phyloP scores from a whole-genome alignment of 2,113 vertebrate species.

The Lethenteron camtschaticum region DNA sequence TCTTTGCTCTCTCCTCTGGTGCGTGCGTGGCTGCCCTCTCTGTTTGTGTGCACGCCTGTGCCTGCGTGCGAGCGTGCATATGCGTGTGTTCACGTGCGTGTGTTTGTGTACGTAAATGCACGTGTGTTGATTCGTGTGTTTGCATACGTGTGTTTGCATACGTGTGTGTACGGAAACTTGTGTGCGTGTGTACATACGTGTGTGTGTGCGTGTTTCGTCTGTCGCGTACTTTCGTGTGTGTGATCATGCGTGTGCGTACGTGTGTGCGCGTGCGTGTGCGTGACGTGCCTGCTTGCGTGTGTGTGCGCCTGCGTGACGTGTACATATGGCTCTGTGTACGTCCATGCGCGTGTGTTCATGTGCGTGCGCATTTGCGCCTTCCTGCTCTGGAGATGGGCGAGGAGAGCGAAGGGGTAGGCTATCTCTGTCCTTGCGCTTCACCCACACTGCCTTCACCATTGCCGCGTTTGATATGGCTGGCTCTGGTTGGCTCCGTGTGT shows the following conservation, averaged over 20 bases:
- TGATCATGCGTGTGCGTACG: neutral
- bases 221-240: no score
- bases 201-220: neutral
- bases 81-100: neutral
- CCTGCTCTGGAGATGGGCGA: constrained; percentile 27
- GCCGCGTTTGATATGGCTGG: neutral
- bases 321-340: neutral
- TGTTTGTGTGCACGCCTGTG: no score
- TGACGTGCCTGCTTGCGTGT: neutral
- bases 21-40: no score
- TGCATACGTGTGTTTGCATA: no score
- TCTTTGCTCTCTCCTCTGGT: no score
- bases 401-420: constrained; percentile 20
- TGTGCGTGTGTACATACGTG: neutral
- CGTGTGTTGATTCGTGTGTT: no score
- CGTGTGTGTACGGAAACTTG: neutral
- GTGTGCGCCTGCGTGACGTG: neutral
- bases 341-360: constrained; percentile 1
- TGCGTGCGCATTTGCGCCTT: constrained; percentile 6
- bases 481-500: constrained; percentile 1
- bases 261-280: neutral
- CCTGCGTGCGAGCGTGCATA: neutral
- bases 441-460: constrained; percentile 6
- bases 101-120: no score
- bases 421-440: constrained; percentile 10